phyloP scores from a whole-genome alignment of 53 echinoderm and acorn worm species.

The Apostichopus leukothele region DNA sequence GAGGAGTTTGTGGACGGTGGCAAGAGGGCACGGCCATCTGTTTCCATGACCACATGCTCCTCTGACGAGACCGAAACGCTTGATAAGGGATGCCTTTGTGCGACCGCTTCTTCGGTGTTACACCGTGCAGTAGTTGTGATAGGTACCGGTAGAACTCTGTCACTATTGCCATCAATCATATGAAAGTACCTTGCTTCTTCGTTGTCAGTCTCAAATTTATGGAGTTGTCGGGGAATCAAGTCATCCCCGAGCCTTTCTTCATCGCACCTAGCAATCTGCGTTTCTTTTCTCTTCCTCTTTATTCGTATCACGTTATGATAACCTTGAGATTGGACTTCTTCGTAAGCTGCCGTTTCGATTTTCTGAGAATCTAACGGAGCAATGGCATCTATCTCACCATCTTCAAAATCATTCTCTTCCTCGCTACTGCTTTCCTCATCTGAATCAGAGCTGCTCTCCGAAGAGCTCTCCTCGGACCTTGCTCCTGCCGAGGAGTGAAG shows the following conservation, averaged over 20 bases:
- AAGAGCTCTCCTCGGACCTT: not conserved
- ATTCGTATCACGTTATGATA: slow-evolving; percentile 12
- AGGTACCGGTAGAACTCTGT: not conserved
- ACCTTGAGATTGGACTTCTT: slow-evolving; percentile 24
- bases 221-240: not conserved
- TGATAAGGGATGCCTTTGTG: not conserved
- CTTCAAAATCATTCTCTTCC: not conserved
- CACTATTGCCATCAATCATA: not conserved
- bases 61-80: not conserved
- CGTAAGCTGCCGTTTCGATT: slow-evolving; percentile 25
- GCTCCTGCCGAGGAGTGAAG: not conserved
- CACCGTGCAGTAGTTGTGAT: not conserved
- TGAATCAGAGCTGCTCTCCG: slow-evolving; percentile 23
- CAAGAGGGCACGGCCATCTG: not conserved
- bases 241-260: not conserved
- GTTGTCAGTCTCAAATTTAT: not conserved
- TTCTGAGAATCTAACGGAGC: not conserved
- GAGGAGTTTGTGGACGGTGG: not conserved
- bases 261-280: not conserved
- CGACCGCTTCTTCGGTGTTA: not conserved
- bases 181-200: not conserved
- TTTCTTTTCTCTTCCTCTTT: slow-evolving; percentile 19
- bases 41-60: not conserved
- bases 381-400: too few species aligned
- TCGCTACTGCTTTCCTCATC: slow-evolving; percentile 21